Conservation (phyloP, 1,140 invertebrate species). For the Drosophila littoralis region DNA sequence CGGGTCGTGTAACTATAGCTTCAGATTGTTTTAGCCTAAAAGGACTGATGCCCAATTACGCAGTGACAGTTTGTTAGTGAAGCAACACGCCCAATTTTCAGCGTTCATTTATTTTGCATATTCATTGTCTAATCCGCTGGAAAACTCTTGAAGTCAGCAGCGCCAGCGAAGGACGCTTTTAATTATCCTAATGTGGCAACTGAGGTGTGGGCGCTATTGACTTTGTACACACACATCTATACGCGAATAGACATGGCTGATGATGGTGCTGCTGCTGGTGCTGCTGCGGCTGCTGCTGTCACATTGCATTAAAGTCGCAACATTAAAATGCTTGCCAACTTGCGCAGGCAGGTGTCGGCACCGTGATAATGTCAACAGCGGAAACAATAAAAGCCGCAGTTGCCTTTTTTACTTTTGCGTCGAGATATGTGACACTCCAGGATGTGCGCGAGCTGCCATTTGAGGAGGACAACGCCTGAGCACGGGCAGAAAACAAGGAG, state of each 20-base stretch:
- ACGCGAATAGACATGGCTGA: not conserved
- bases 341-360: constrained; percentile 69
- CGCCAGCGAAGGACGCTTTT: constrained; percentile 48
- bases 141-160: constrained; percentile 1
- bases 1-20: not conserved
- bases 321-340: constrained; percentile 70
- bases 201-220: constrained; percentile 68
- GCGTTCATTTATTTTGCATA: constrained; percentile 37
- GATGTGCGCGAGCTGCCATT: constrained; percentile 39
- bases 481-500: constrained; percentile 13
- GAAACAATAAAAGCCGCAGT: constrained; percentile 81
- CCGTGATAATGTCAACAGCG: constrained; percentile 79
- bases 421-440: constrained; percentile 43
- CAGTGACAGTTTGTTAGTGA: not conserved
- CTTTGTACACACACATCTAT: constrained; percentile 38
- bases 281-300: constrained; percentile 22
- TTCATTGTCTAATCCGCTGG: constrained; percentile 53
- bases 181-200: constrained; percentile 71
- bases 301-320: constrained; percentile 68
- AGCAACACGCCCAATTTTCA: constrained; percentile 7
- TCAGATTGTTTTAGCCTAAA: not conserved
- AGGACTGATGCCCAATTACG: constrained; percentile 48
- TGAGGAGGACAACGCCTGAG: constrained; percentile 45
- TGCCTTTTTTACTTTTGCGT: constrained; percentile 69
- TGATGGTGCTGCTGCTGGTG: constrained; percentile 2